These are phyloP conservation scores for Mastigias papua DNA, from an alignment of 30 jellyfish, hydroid and myxozoan species.

Conservation along the genomic window DNA sequence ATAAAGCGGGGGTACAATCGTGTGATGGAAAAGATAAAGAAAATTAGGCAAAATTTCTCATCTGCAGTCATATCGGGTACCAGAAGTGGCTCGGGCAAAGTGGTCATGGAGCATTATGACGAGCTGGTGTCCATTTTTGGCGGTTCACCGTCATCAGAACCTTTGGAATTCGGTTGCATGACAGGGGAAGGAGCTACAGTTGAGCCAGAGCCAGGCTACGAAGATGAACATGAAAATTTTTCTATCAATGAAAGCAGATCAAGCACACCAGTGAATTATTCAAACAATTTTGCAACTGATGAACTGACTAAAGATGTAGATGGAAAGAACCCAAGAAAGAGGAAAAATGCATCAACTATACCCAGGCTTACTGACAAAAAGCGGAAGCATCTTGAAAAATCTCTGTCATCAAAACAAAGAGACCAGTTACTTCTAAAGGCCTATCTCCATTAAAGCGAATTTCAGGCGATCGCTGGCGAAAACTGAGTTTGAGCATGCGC, in stretches of 20 bases:
- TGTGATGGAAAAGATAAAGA: conserved; percentile 57
- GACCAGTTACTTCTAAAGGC: no score
- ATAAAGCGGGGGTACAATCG: conserved; percentile 49
- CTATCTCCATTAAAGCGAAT: no score
- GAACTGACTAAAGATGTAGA: conserved; percentile 7
- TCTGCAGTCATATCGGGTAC: conserved; percentile 64
- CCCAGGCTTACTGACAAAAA: conserved; percentile 51
- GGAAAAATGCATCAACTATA: conserved; percentile 22
- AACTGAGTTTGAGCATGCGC: no score
- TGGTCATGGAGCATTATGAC: conserved; percentile 18
- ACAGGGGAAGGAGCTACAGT: conserved; percentile 26
- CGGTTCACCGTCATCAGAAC: conserved; percentile 58
- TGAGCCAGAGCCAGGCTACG: conserved; percentile 21
- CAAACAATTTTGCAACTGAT: conserved; percentile 3
- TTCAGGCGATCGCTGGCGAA: no score
- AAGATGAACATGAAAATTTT: conserved; percentile 21
- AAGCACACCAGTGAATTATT: neutral
- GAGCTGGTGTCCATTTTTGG: conserved; percentile 36
- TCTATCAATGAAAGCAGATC: conserved; percentile 2
- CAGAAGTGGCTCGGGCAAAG: conserved; percentile 51
- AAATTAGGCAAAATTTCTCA: conserved; percentile 40
- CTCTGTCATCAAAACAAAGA: conserved; percentile 38
- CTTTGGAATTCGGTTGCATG: conserved; percentile 49
- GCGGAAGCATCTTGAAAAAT: no score
- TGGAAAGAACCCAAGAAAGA: conserved; percentile 14